Base-by-base conservation (phyloP, 1,140 invertebrate species). In the Tetragnatha versicolor region DNA sequence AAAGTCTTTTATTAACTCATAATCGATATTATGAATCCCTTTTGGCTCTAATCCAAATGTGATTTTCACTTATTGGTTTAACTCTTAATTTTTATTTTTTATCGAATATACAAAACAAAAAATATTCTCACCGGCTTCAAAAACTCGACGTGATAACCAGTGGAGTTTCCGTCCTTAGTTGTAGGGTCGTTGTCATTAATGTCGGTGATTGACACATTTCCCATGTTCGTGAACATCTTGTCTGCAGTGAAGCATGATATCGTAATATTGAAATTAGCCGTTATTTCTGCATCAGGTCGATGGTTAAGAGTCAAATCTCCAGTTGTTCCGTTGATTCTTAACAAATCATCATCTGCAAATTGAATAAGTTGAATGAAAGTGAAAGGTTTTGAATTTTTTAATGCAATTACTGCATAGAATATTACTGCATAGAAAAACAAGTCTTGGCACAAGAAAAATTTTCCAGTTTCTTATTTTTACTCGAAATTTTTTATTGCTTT, bases 181-280 rank as follows among this genome's bases (percentile, higher is more conserved):
- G 53, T 60, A 0, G 69, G 69, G 17, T 51, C 51, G 45, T 73
- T 58, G 35, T 73, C 39, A 17, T 73, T 60, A 6, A 60, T 37
- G 17, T 73, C 53, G 17, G 60, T 2, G 5, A 60, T 31, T 3
- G 27, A 35, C 2, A 60, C 29, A 22, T 4, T 42, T 9, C 69
- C 69, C 4, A 12, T 14, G 35, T 45, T 73, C 14, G 25, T 20
- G n/a, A 45, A 58, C 3, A 27, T 45, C 0, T n/a, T 25, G 0
- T 33, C 29, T 3, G 27, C 69, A 1, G 60, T 45, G 2, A 10
- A 4, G 17, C 69, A 73, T 1, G 29, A 29, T 4, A 31, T 37
- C 5, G 58, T 60, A 14, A 73, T 60, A 35, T 12, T 33, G 9
- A 42, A 25, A n/a, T 6, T 20, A 5, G 2, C 4, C 4, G 22